phyloP scores from a whole-genome alignment of 1,140 invertebrate genomes.

The Oreohelix idahoensis region DNA sequence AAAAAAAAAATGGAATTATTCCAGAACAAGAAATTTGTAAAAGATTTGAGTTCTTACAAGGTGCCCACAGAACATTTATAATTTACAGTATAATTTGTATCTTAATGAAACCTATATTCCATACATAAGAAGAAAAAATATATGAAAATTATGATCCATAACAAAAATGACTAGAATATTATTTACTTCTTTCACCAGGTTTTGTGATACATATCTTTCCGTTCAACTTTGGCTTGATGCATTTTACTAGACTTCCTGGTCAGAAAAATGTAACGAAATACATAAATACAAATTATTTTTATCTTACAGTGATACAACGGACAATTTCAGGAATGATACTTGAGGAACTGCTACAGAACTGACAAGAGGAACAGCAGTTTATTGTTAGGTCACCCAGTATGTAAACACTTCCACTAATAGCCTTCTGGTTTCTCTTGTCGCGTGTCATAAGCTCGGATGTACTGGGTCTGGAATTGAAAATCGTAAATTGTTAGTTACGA shows the following conservation, averaged over 20 bases:
- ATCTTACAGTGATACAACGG: neutral
- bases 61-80: too few relatives aligned
- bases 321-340: neutral
- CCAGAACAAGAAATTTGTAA: too few relatives aligned
- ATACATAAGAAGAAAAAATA: neutral
- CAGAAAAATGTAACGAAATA: neutral
- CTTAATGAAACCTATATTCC: too few relatives aligned
- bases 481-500: too few relatives aligned
- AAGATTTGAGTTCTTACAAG: too few relatives aligned
- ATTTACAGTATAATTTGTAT: too few relatives aligned
- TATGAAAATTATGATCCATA: neutral
- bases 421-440: conserved; percentile 69
- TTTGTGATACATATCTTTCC: neutral
- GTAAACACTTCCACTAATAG: conserved; percentile 39
- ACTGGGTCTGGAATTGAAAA: conserved; percentile 62
- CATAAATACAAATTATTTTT: neutral
- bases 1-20: too few relatives aligned
- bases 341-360: neutral
- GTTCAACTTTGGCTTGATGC: neutral
- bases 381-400: neutral
- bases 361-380: neutral
- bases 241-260: neutral
- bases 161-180: neutral
- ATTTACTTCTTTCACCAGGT: neutral
- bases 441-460: conserved; percentile 70